Evolutionary conservation across 2,113 vertebrate species (phyloP).

Genomic region (Furnarius figulus): DNA sequence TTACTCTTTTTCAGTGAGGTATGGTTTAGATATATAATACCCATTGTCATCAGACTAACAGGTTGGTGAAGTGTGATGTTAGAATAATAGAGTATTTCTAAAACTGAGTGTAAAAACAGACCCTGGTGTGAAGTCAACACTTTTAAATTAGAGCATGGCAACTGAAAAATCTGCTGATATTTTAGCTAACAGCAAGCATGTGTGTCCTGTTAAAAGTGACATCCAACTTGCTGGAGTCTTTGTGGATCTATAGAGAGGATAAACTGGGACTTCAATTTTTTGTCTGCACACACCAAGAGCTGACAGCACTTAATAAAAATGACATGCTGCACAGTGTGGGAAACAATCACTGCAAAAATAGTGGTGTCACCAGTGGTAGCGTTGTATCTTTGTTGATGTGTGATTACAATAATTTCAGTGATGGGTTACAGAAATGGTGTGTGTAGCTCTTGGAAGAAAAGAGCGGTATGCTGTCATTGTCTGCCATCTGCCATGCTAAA

Average conservation of each 20-base stretch:
- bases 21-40: background rate
- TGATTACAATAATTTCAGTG: conserved; percentile 4
- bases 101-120: background rate
- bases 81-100: background rate
- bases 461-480: conserved; percentile 2
- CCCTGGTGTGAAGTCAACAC: background rate
- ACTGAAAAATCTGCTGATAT: background rate
- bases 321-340: background rate
- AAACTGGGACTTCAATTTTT: background rate
- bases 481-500: conserved; percentile 72
- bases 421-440: background rate
- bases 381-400: background rate
- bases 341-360: background rate
- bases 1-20: background rate
- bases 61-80: background rate
- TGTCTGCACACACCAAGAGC: background rate
- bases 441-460: conserved; percentile 21
- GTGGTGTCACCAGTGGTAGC: background rate
- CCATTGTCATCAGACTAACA: background rate
- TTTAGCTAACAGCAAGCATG: background rate
- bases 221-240: background rate
- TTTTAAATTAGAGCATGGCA: background rate
- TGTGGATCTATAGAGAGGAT: background rate
- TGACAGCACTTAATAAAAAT: conserved; percentile 25
- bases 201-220: background rate